These are phyloP conservation scores for Ericerus pela DNA, from an alignment of 1,140 invertebrate genomes.

Conservation along the genomic window DNA sequence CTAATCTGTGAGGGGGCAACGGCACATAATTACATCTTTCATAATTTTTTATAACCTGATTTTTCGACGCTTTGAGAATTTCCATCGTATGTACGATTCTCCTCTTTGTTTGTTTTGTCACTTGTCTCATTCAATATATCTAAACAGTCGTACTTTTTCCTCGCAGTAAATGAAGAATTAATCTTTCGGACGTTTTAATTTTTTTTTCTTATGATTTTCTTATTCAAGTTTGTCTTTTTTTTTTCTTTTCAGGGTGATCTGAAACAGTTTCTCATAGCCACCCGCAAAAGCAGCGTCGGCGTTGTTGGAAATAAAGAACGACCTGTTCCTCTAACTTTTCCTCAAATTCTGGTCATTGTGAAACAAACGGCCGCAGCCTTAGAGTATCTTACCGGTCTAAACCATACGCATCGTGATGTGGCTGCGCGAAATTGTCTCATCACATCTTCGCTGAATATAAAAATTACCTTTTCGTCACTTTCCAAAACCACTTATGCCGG, in stretches of 20 bases:
- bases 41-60: neutral
- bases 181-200: no score
- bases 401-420: constrained; percentile 72
- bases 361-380: constrained; percentile 71
- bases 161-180: no score
- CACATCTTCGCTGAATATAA: constrained; percentile 62
- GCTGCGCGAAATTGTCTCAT: constrained; percentile 87
- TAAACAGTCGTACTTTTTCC: no score
- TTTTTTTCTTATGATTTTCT: no score
- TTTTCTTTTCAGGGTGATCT: constrained; percentile 58
- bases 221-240: no score
- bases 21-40: neutral
- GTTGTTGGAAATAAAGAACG: constrained; percentile 29
- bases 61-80: no score
- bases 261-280: constrained; percentile 81
- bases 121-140: no score
- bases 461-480: constrained; percentile 66
- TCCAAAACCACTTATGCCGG: constrained; percentile 69
- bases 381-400: constrained; percentile 57
- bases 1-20: neutral
- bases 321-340: constrained; percentile 31
- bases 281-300: constrained; percentile 40
- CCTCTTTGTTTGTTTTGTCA: no score
- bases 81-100: no score
- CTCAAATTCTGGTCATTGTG: constrained; percentile 52